These are phyloP conservation scores for Masticophis lateralis DNA, from an alignment of 2,797 vertebrate genomes.

Conservation along the genomic window DNA sequence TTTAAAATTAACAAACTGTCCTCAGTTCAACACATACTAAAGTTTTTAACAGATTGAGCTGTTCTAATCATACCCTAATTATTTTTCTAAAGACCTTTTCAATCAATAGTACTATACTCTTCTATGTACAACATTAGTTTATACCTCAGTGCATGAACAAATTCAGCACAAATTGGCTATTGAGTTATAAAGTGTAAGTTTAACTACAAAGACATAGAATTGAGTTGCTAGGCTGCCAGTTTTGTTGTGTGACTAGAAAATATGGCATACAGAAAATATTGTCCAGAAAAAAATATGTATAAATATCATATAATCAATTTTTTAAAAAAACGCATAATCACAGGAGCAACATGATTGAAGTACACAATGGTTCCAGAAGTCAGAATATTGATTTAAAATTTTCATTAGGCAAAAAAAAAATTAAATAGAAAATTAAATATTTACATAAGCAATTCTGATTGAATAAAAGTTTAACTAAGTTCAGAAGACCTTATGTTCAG, in stretches of 20 bases:
- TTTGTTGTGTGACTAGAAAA: neutral
- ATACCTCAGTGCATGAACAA: neutral
- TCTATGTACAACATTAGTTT: constrained; percentile 15
- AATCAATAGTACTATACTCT: constrained; percentile 9
- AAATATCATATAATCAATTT: neutral
- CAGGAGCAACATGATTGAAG: neutral
- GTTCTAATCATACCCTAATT: neutral
- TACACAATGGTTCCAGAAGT: neutral
- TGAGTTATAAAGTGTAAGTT: neutral
- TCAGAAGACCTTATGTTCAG: neutral
- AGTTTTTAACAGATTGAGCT: constrained; percentile 30
- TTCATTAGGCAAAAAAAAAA: neutral
- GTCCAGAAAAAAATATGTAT: neutral
- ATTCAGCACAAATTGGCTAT: neutral
- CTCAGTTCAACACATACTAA: constrained; percentile 5
- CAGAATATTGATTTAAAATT: neutral
- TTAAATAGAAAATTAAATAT: neutral
- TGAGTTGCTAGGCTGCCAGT: neutral
- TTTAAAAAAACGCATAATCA: neutral
- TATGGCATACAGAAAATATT: neutral
- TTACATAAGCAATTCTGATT: neutral
- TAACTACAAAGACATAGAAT: neutral
- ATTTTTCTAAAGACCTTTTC: constrained; percentile 16
- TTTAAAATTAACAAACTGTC: neutral
- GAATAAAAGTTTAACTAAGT: neutral